A percentile compares a stretch with the other conserved stretches of the same genome.
These are phyloP conservation scores for Thomomys bottae DNA, from an alignment of 2,113 vertebrate genomes.

Conservation along the genomic window DNA sequence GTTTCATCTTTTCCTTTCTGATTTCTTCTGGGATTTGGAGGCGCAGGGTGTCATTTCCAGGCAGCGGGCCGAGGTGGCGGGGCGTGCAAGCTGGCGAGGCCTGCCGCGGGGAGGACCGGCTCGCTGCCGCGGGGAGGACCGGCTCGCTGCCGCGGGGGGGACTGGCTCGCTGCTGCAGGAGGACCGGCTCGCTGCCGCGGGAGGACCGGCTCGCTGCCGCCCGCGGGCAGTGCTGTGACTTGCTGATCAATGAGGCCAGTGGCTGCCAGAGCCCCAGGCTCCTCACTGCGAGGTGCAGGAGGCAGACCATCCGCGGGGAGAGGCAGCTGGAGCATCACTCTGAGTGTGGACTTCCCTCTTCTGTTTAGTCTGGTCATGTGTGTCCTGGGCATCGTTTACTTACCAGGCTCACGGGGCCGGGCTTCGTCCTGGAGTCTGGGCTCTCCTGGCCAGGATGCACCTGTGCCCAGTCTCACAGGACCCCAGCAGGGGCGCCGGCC, in stretches of 20 bases:
- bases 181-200: no score
- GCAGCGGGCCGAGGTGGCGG: no score
- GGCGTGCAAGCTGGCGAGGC: no score
- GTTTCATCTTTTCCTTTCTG: background rate
- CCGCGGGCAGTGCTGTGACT: background rate
- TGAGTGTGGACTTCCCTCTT: rapidly evolving
- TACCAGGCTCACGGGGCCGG: rapidly evolving
- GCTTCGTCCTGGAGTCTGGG: rapidly evolving
- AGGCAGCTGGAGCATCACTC: rapidly evolving
- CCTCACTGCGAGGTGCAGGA: background rate
- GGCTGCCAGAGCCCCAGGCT: rapidly evolving
- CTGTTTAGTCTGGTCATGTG: rapidly evolving
- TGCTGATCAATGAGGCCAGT: constrained; percentile 25
- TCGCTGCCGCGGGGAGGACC: no score
- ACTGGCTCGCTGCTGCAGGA: rapidly evolving
- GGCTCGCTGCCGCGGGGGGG: no score
- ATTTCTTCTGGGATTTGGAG: background rate
- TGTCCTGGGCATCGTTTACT: rapidly evolving
- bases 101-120: no score
- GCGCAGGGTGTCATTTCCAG: background rate
- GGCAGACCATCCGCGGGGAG: rapidly evolving
- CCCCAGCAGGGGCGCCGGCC: background rate
- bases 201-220: no score
- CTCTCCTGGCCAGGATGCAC: rapidly evolving
- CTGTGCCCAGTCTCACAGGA: rapidly evolving